Evolutionary conservation across 2,113 vertebrate species (phyloP), one percentile per base, ranked within the genome.

Genomic region (Rostratula benghalensis): DNA sequence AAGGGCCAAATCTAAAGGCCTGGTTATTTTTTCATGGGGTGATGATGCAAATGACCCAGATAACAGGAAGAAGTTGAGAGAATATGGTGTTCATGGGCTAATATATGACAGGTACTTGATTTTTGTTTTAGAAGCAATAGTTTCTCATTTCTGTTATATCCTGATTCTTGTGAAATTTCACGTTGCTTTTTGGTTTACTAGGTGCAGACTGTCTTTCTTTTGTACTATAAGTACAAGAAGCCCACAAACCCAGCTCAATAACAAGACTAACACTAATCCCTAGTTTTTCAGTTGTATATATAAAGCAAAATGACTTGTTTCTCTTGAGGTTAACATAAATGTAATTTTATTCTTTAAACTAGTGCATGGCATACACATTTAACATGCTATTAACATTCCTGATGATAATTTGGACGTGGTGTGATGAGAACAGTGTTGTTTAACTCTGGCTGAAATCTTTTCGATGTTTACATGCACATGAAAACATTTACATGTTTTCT

Each of bases 21-120:
- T 99, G 56, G 99, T 99, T 73, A 98, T 99, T 56, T 99, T 99
- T 96, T 98, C 99, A 60, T 99, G 99, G 99, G 99, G 99, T 3
- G 99, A 99, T 28, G 99, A 99, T 83, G 99, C 99, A 96, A 99
- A 99, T 28, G 98, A 99, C 61, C 98, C 99, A 2, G 98, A 99
- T n/a, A 99, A 97, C 97, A 98, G 99, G 85, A 98, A 91, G 94
- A 98, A 96, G 82, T 93, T 99, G 96, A 98, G 98, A 92, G 98
- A 99, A 89, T 98, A 98, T 82, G 99, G 99, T 48, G 98, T 99
- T 53, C 98, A 99, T 89, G 99, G 99, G 54, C 98, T 99, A 48
- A 99, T 99, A 97, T 99, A 99, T 93, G 99, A 99, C 96, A 99
- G 99, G 99, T 99, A 97, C 65, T 93, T 88, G 31, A 37, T 53